A percentile compares a stretch with the other conserved stretches of the same genome.
phyloP scores from a whole-genome alignment of 2,797 vertebrate genomes.

The Microctenopoma lineatum region DNA sequence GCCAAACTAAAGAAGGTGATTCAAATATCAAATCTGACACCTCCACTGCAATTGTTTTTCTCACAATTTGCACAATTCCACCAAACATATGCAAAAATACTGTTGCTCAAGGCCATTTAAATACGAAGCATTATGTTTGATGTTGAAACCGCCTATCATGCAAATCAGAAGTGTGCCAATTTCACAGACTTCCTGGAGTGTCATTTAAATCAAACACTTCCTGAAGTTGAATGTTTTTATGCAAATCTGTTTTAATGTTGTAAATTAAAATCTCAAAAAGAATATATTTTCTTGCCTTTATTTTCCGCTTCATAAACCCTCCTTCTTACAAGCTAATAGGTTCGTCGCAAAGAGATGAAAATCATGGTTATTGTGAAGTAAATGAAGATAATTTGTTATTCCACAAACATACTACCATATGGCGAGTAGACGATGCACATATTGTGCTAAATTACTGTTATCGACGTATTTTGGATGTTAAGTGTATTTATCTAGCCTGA shows the following conservation, averaged over 20 bases:
- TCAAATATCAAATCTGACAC: slow-evolving; percentile 29
- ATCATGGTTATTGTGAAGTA: background rate
- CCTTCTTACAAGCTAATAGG: background rate
- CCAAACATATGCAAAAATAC: slow-evolving; percentile 2
- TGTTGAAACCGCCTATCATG: background rate
- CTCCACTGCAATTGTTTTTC: background rate
- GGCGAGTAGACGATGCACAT: background rate
- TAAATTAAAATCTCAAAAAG: background rate
- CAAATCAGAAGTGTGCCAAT: slow-evolving; percentile 13
- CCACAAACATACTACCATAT: background rate
- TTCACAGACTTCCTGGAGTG: background rate
- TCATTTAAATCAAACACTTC: slow-evolving; percentile 5
- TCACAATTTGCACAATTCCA: background rate
- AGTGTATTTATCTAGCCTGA: background rate
- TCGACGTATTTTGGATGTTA: background rate
- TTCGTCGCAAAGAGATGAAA: background rate
- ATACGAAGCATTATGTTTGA: background rate
- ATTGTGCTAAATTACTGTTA: background rate
- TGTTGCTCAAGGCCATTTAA: slow-evolving; percentile 22
- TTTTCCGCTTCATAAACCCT: background rate
- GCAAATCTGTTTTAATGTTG: background rate
- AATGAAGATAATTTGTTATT: background rate
- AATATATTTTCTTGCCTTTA: background rate
- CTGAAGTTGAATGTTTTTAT: slow-evolving; percentile 2
- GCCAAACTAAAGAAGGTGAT: slow-evolving; percentile 17